Evolutionary conservation across 2,113 vertebrate species (phyloP).

Genomic region (Ceratotherium simum): DNA sequence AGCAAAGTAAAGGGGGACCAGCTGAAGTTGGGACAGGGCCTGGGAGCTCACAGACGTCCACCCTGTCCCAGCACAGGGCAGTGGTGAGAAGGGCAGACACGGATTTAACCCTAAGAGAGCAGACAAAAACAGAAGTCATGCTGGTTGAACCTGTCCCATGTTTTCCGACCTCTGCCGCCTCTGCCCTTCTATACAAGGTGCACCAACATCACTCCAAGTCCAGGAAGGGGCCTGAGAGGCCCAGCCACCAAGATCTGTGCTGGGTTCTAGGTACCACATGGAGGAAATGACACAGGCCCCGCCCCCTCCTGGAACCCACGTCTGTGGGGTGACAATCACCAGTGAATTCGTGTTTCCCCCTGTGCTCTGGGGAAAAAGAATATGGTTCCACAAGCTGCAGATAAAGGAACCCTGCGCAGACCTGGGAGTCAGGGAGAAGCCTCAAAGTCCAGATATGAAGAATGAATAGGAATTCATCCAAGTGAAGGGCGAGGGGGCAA

Average conservation of each 20-base stretch:
- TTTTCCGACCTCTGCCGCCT: background rate
- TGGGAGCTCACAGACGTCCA: background rate
- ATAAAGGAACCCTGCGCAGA: background rate
- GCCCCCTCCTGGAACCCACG: background rate
- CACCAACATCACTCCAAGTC: background rate
- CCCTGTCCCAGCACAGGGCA: background rate
- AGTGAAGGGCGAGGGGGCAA: background rate
- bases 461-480: background rate
- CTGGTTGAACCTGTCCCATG: background rate
- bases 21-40: background rate
- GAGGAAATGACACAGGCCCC: background rate
- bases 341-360: background rate
- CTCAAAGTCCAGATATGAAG: background rate
- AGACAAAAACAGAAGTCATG: background rate
- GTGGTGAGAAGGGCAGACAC: no score
- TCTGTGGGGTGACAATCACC: background rate
- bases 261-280: background rate
- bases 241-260: background rate
- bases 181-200: background rate
- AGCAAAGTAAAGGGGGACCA: background rate
- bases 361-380: background rate
- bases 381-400: background rate
- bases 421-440: background rate
- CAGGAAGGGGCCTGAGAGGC: background rate
- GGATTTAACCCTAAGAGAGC: background rate